Conservation (phyloP, 2,113 vertebrate species). For the Cyanocitta stelleri region DNA sequence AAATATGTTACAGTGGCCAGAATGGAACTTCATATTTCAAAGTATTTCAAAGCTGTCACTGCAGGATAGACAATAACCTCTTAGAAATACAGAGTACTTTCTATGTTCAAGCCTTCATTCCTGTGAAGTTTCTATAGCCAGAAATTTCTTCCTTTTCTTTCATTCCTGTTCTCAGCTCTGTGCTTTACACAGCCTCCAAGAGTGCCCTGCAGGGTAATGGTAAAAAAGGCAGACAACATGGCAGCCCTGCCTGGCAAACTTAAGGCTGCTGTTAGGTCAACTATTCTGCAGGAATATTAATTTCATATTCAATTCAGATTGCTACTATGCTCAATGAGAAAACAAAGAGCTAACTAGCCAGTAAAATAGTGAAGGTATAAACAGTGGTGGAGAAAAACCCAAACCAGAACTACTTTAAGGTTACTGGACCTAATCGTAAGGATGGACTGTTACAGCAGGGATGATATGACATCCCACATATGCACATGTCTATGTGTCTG, state of each 20-base stretch:
- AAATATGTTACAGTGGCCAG: neutral
- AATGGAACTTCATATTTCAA: neutral
- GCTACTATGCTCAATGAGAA: neutral
- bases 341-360: neutral
- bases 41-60: slow-evolving; percentile 4
- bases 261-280: neutral
- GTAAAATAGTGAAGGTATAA: neutral
- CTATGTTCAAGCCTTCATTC: neutral
- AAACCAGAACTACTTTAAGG: neutral
- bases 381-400: neutral
- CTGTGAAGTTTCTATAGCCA: neutral
- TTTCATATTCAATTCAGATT: neutral
- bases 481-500: neutral
- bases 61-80: neutral
- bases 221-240: neutral
- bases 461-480: neutral
- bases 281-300: neutral
- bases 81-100: neutral
- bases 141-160: neutral
- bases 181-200: neutral
- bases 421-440: neutral
- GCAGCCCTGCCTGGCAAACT: neutral
- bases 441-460: neutral
- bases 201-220: neutral
- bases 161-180: neutral